These are phyloP conservation scores for Drosophila histrio DNA, from an alignment of 2,888 invertebrate genomes.

Conservation along the genomic window DNA sequence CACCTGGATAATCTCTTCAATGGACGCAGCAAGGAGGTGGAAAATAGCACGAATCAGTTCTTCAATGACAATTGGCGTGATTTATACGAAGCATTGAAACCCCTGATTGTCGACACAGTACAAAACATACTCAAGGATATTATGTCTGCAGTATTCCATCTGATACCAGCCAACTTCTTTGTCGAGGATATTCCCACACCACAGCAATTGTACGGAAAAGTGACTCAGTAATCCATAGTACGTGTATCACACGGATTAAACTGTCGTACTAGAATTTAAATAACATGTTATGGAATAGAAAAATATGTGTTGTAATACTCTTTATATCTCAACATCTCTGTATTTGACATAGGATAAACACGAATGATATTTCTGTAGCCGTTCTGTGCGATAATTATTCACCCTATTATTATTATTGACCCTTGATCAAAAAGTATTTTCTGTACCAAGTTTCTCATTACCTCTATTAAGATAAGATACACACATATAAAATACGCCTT, in stretches of 20 bases:
- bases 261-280: too few relatives aligned
- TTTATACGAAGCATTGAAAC: constrained; percentile 88
- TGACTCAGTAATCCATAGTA: background rate
- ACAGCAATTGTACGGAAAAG: constrained; percentile 57
- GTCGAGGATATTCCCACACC: constrained; percentile 86
- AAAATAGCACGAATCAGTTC: constrained; percentile 89
- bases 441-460: too few relatives aligned
- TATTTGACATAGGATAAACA: too few relatives aligned
- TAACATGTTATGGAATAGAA: too few relatives aligned
- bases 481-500: too few relatives aligned
- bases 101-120: constrained; percentile 88
- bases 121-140: constrained; percentile 88
- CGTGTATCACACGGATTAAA: background rate
- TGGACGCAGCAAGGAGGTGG: constrained; percentile 81
- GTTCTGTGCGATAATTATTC: too few relatives aligned
- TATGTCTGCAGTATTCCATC: constrained; percentile 87
- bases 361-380: too few relatives aligned
- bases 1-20: constrained; percentile 88
- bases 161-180: constrained; percentile 88
- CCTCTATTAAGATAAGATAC: too few relatives aligned
- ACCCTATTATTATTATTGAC: too few relatives aligned
- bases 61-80: constrained; percentile 89
- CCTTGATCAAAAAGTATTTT: too few relatives aligned
- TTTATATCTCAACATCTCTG: too few relatives aligned
- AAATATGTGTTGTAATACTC: too few relatives aligned